These are phyloP conservation scores for Lathronympha strigana DNA, from an alignment of 2,888 invertebrate species.

Conservation along the genomic window DNA sequence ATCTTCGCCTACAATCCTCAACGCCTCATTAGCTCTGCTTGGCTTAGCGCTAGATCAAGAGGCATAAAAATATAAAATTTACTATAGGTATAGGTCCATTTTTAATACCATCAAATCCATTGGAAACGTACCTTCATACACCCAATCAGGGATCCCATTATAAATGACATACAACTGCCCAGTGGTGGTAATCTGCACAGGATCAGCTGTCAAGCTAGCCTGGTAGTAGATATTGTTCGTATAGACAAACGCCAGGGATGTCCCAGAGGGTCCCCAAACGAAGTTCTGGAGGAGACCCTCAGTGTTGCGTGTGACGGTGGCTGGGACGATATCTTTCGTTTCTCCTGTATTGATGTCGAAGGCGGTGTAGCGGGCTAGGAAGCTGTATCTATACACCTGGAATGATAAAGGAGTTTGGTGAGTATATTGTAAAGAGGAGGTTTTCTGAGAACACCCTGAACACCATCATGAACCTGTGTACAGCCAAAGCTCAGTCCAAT, in stretches of 20 bases:
- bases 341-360: constrained; percentile 85
- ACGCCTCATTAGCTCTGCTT: too few relatives aligned
- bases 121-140: constrained; percentile 91
- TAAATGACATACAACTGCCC: constrained; percentile 86
- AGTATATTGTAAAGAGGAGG: too few relatives aligned
- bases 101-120: too few relatives aligned
- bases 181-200: constrained; percentile 85
- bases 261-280: constrained; percentile 91
- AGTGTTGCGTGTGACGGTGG: constrained; percentile 57
- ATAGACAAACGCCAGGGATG: constrained; percentile 88
- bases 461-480: too few relatives aligned
- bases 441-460: too few relatives aligned
- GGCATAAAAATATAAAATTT: too few relatives aligned
- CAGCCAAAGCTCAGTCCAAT: too few relatives aligned
- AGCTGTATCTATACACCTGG: constrained; percentile 92
- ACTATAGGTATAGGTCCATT: too few relatives aligned
- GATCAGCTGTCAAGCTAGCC: constrained; percentile 68
- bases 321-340: constrained; percentile 59
- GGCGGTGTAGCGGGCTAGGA: constrained; percentile 89
- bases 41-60: too few relatives aligned
- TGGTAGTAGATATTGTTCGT: constrained; percentile 92
- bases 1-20: too few relatives aligned
- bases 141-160: constrained; percentile 97
- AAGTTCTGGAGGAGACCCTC: constrained; percentile 86
- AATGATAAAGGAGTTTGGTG: constrained; percentile 42